Evolutionary conservation across 2,113 vertebrate species (phyloP).

Genomic region (Neodon shergylaensis): DNA sequence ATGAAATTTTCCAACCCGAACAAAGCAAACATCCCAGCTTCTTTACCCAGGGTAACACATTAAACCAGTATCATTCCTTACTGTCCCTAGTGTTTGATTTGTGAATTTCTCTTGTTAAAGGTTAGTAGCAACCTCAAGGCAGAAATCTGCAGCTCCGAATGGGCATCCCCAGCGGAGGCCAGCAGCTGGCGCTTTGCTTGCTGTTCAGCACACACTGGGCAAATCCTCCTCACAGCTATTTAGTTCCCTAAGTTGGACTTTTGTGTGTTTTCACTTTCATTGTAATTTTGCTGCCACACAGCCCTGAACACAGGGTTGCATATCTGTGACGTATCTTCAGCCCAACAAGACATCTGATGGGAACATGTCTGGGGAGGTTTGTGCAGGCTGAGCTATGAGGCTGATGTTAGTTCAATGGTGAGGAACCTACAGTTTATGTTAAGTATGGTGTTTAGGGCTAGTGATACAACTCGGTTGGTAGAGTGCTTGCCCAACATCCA

Average conservation of each 20-base stretch:
- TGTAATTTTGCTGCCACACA: accelerated
- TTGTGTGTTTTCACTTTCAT: neutral
- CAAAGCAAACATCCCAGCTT: accelerated
- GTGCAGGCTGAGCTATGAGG: neutral
- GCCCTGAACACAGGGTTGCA: no score
- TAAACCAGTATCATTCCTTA: accelerated
- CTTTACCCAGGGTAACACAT: neutral
- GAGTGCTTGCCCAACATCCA: neutral
- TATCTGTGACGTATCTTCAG: neutral
- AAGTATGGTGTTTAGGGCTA: neutral
- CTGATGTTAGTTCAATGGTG: neutral
- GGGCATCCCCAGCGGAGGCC: accelerated
- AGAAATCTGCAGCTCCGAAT: accelerated
- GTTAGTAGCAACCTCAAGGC: neutral
- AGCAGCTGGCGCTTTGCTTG: neutral
- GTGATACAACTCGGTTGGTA: no score
- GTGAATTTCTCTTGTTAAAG: neutral
- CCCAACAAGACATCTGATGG: neutral
- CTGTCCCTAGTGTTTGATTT: accelerated
- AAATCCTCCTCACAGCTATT: no score
- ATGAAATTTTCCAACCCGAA: neutral
- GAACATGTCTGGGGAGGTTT: neutral
- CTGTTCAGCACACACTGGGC: neutral
- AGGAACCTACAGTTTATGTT: neutral
- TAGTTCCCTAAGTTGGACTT: neutral